Conservation (phyloP, 2,888 invertebrate genomes). For the Coelopa pilipes region DNA sequence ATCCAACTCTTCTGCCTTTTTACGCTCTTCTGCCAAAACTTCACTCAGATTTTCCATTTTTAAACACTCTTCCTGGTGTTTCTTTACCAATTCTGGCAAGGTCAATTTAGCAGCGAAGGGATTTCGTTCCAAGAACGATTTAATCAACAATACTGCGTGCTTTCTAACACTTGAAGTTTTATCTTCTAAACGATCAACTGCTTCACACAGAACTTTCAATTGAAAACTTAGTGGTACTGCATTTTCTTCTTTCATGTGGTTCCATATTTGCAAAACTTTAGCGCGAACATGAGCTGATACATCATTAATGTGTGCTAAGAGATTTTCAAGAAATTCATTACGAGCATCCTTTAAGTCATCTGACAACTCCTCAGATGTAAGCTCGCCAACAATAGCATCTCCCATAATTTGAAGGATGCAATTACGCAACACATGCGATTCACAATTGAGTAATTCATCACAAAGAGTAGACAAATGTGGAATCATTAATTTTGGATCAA, state of each 20-base stretch:
- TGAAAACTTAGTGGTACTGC: constrained; percentile 81
- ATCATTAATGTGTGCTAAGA: constrained; percentile 87
- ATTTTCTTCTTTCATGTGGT: constrained; percentile 79
- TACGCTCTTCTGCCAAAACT: constrained; percentile 71
- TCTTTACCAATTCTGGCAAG: constrained; percentile 72
- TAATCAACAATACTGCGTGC: constrained; percentile 72
- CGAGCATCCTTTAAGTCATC: constrained; percentile 76
- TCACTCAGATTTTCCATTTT: constrained; percentile 66
- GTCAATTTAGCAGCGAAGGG: constrained; percentile 80
- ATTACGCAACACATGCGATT: constrained; percentile 79
- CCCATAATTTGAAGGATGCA: constrained; percentile 86
- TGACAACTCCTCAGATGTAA: constrained; percentile 78
- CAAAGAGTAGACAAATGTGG: constrained; percentile 63
- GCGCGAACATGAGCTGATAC: constrained; percentile 85
- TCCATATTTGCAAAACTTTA: constrained; percentile 86
- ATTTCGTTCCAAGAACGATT: constrained; percentile 84
- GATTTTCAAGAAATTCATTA: constrained; percentile 82
- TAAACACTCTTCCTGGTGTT: constrained; percentile 68
- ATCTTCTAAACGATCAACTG: constrained; percentile 80
- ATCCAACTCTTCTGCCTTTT: constrained; percentile 69
- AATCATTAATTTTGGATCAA: constrained; percentile 63
- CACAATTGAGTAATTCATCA: constrained; percentile 64
- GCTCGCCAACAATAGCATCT: constrained; percentile 77
- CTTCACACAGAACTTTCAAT: constrained; percentile 74
- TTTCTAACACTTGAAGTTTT: constrained; percentile 87